Percentiles rank a stretch among this genome's conserved stretches.
Conservation (phyloP, 2,888 invertebrate genomes). For the Phrixothrix hirtus region DNA sequence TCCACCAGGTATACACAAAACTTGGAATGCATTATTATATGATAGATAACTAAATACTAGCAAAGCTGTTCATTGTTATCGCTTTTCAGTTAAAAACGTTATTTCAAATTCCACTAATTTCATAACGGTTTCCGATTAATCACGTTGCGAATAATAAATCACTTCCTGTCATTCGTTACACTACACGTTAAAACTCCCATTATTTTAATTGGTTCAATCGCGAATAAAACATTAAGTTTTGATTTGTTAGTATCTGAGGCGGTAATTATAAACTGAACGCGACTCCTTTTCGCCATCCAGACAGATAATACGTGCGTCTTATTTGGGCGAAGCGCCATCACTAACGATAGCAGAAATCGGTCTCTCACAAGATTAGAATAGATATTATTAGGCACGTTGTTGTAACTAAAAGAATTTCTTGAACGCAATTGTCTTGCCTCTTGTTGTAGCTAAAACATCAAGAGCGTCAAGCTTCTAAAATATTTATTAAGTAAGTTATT, state of each 20-base stretch:
- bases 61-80: not conserved
- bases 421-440: too few species aligned
- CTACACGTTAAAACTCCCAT: constrained; percentile 16
- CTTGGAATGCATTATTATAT: constrained; percentile 7
- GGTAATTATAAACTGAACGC: not conserved
- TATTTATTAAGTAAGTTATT: too few species aligned
- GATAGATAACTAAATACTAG: not conserved
- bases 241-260: constrained; percentile 1
- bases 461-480: too few species aligned
- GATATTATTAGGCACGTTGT: too few species aligned
- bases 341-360: too few species aligned
- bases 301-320: not conserved
- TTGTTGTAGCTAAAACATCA: too few species aligned
- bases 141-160: constrained; percentile 18
- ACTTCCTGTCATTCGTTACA: constrained; percentile 20
- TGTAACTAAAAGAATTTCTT: too few species aligned
- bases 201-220: constrained; percentile 24
- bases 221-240: not conserved
- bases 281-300: constrained; percentile 8
- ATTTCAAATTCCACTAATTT: constrained; percentile 18
- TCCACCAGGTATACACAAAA: constrained; percentile 2
- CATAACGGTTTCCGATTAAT: constrained; percentile 20
- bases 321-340: not conserved
- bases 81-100: constrained; percentile 9
- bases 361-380: too few species aligned